Conservation (phyloP, 2,888 invertebrate genomes). For the Megastigmus dorsalis region DNA sequence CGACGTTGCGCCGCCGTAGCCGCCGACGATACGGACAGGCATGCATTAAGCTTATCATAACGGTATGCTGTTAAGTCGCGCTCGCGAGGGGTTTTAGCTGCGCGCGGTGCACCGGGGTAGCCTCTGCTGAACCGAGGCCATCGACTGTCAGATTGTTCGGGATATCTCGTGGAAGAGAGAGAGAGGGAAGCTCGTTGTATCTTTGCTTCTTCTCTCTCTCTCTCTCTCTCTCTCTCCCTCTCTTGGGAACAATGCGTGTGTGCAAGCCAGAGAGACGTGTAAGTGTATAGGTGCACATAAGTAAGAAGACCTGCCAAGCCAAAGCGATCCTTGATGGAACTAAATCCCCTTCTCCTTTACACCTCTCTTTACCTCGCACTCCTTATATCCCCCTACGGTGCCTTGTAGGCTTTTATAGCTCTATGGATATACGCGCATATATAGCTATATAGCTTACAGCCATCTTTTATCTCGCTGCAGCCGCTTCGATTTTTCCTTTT, state of each 20-base stretch:
- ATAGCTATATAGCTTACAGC: no score
- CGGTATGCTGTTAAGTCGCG: conserved; percentile 67
- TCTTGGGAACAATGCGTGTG: conserved; percentile 12
- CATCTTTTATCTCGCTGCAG: no score
- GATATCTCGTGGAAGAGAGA: conserved; percentile 32
- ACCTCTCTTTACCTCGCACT: conserved; percentile 51
- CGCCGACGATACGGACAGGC: conserved; percentile 65
- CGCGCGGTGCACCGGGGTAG: no score
- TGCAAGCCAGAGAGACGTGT: conserved; percentile 39
- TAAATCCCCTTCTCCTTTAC: conserved; percentile 54
- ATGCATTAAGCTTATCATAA: conserved; percentile 73
- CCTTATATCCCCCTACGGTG: conserved; percentile 25
- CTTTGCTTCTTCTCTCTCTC: not conserved
- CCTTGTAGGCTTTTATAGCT: no score
- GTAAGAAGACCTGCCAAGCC: conserved; percentile 51
- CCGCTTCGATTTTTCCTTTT: no score
- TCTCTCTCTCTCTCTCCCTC: not conserved
- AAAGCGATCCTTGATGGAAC: conserved; percentile 56
- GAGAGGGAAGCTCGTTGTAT: not conserved
- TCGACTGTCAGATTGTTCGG: conserved; percentile 62
- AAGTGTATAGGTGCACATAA: conserved; percentile 32
- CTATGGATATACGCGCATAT: no score
- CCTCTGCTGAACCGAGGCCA: conserved; percentile 53
- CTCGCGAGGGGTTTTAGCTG: conserved; percentile 34
- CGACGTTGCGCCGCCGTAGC: conserved; percentile 61